Evolutionary conservation across 1,140 invertebrate species (phyloP), one percentile per base, ranked within the genome.

Genomic region (Drosophila triauraria): DNA sequence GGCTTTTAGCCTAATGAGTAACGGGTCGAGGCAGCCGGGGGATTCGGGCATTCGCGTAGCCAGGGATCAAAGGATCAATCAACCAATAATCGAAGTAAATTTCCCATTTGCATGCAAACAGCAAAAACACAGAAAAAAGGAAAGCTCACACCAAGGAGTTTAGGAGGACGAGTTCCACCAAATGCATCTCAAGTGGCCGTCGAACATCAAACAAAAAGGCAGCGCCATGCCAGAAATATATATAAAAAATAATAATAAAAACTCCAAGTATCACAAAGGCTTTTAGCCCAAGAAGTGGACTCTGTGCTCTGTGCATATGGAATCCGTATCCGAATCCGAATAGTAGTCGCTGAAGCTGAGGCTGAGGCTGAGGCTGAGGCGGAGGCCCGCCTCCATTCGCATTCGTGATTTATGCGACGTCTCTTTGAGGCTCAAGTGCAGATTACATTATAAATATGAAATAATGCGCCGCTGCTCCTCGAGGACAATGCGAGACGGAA

Each of bases 401-500:
- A 43, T 78, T 70, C 74, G 67, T 87, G 84, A 87, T 87, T 87
- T 87, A 88, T 87, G 84, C 85, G 80, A 70, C 77, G 72, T 80
- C 84, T 74, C 84, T 88, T 87, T 87, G 84, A 80, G 84, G 71
- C 75, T 88, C 60, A 87, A 87, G 84, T 88, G 84, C 77, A 88
- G 84, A 84, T 87, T 87, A 87, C 84, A 87, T 87, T 87, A 87
- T 87, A 88, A 87, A 87, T 87, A 87, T 87, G 84, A 87, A 87
- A 88, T 87, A 87, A 87, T 84, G 60, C 83, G 53, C 46, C 8
- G 53, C 53, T 56, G 77, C 72, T 80, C 77, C 84, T 87, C 80
- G 74, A 88, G 84, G 77, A 87, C 84, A 80, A 78, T 83, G 76
- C 75, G 54, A 64, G 70, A 80, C 84, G 84, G 84, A 87, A 88